Conservation (phyloP, 2,113 vertebrate genomes). For the Gorsachius goisagi region DNA sequence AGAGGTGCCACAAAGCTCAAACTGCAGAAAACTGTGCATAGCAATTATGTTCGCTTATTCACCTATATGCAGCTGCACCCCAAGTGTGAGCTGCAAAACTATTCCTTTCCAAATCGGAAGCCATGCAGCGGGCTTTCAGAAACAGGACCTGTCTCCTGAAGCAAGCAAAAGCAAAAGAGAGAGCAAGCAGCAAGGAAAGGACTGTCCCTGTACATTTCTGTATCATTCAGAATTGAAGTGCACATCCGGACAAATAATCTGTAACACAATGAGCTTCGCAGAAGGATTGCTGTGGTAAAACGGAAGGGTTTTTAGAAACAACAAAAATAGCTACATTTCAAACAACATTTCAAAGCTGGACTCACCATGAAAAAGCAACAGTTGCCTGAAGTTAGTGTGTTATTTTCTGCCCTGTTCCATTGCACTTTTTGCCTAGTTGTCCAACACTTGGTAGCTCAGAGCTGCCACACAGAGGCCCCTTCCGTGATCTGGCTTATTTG, state of each 20-base stretch:
- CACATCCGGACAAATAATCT: conserved; percentile 49
- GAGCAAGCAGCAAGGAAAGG: conserved; percentile 10
- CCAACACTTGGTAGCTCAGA: conserved; percentile 75
- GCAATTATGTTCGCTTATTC: background rate
- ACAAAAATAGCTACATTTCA: conserved; percentile 48
- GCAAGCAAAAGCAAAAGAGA: conserved; percentile 5
- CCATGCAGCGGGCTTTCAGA: background rate
- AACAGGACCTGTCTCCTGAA: conserved; percentile 28
- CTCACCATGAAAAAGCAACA: conserved; percentile 79
- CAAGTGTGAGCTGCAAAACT: conserved; percentile 36
- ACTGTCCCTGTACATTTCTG: background rate
- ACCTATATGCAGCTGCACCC: background rate
- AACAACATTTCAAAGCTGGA: conserved; percentile 66
- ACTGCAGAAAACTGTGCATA: conserved; percentile 50
- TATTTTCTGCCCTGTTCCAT: conserved; percentile 75
- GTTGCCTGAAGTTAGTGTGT: conserved; percentile 72
- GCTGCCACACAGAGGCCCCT: conserved; percentile 79
- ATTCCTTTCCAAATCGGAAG: conserved; percentile 29
- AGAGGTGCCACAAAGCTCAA: conserved; percentile 59
- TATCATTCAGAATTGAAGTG: background rate
- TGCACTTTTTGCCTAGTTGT: conserved; percentile 77
- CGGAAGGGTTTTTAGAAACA: conserved; percentile 47
- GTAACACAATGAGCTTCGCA: conserved; percentile 38
- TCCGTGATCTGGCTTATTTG: conserved; percentile 76
- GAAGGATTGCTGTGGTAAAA: conserved; percentile 21